Evolutionary conservation across 2,797 vertebrate genomes (phyloP), one percentile per base, ranked within the genome.

Genomic region (Setipinna tenuifilis): DNA sequence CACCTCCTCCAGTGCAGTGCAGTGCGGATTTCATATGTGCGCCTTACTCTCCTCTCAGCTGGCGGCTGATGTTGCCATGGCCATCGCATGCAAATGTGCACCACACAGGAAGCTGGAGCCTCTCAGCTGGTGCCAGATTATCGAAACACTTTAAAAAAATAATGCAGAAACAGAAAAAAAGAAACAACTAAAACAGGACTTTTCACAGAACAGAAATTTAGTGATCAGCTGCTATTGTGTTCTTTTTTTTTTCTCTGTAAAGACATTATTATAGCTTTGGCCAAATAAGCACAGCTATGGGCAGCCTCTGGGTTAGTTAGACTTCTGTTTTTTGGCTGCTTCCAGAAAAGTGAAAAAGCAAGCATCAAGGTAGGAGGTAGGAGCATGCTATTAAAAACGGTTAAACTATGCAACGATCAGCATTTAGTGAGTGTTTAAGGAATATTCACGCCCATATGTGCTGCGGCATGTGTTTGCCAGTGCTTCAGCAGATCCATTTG

Each of bases 381-480:
- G 17, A 75, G 17, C 68, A 35, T 35, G 31, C 16, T 16, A 23
- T 21, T 62, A 25, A 9, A n/a, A 23, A n/a, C 3, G 6, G 16
- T 19, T 19, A 78, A 78, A 78, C 71, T 41, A 21, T 78, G 71
- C 71, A 78, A 78, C 44, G 71, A 78, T 78, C 71, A 78, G 71
- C 71, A 78, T 25, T 78, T 78, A 78, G 21, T 10, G 9, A 78
- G 17, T 44, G 71, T 78, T 78, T 78, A 44, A 78, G 41, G 35
- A 78, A 78, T 44, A 44, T 78, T 78, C 71, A 21, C 31, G 21
- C 31, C 71, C 71, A 78, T 78, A 78, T 78, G 71, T 41, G 71
- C 71, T 44, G 17, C 71, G 6, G 17, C 35, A 6, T n/a, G 71
- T 21, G 71, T 21, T 78, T 12, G 35, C 71, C 71, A 44, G 17